phyloP scores from a whole-genome alignment of 2,113 vertebrate genomes.

The Channa maculata region DNA sequence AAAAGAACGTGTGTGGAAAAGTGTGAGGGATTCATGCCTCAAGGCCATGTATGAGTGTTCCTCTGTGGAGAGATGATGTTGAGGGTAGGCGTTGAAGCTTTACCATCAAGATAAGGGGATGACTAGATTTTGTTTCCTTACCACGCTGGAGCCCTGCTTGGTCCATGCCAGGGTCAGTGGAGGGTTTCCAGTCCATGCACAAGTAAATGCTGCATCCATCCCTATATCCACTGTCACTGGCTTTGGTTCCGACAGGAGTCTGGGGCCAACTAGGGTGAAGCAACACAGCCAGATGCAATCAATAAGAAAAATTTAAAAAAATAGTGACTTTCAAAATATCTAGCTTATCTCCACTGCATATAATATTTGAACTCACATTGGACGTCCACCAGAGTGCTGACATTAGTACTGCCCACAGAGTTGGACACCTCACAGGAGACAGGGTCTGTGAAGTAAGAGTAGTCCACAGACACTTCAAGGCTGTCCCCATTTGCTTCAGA shows the following conservation, averaged over 20 bases:
- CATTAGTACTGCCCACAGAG: conserved; percentile 90
- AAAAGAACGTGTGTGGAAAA: conserved; percentile 49
- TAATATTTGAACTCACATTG: conserved; percentile 85
- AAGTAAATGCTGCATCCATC: conserved; percentile 90
- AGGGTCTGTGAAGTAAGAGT: conserved; percentile 91
- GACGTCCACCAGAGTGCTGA: conserved; percentile 91
- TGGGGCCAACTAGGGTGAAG: conserved; percentile 86
- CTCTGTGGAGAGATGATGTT: conserved; percentile 51
- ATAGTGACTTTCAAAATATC: conserved; percentile 10
- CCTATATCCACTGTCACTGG: conserved; percentile 86
- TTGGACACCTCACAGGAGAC: conserved; percentile 94
- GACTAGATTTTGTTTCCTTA: conserved; percentile 69
- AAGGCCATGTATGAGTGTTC: conserved; percentile 66
- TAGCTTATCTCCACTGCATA: not conserved
- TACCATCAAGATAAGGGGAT: conserved; percentile 41
- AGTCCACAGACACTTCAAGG: conserved; percentile 88
- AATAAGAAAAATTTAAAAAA: conserved; percentile 38
- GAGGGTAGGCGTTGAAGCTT: conserved; percentile 44
- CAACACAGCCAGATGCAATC: conserved; percentile 40
- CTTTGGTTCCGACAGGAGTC: conserved; percentile 86
- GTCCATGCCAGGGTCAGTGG: conserved; percentile 90
- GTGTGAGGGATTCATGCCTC: conserved; percentile 72
- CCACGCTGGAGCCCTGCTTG: conserved; percentile 87
- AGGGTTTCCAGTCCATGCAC: conserved; percentile 91
- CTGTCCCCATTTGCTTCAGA: conserved; percentile 88